These are phyloP conservation scores for Tapera naevia DNA, from an alignment of 2,797 vertebrate genomes.

Conservation along the genomic window DNA sequence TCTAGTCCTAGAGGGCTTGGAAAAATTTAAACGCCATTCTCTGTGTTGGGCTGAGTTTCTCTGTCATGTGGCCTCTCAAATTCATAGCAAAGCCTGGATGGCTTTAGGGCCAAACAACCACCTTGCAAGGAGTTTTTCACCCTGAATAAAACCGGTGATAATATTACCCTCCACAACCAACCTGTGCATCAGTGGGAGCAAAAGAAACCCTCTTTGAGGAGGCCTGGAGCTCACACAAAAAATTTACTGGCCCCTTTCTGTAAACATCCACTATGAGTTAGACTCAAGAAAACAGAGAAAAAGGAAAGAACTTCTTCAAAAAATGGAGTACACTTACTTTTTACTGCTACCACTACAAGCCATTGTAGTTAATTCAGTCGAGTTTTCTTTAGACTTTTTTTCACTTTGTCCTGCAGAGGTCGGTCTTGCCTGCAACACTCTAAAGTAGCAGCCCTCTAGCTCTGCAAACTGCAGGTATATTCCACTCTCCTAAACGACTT, in stretches of 20 bases:
- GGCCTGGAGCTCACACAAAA: background rate
- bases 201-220: background rate
- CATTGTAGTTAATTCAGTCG: background rate
- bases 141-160: background rate
- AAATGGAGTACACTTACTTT: background rate
- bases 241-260: background rate
- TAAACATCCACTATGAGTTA: background rate
- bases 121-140: background rate
- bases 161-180: background rate
- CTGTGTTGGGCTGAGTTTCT: background rate
- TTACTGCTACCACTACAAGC: background rate
- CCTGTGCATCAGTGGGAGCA: background rate
- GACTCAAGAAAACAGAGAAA: background rate
- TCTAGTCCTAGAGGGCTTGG: background rate
- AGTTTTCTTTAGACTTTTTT: background rate
- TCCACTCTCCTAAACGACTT: background rate
- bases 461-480: background rate
- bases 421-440: constrained; percentile 67
- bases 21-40: background rate
- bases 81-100: background rate
- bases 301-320: background rate
- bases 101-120: background rate
- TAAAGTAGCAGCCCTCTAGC: background rate
- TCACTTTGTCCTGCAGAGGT: constrained; percentile 72
- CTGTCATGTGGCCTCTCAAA: background rate